Evolutionary conservation across 2,888 invertebrate species (phyloP), one percentile per base, ranked within the genome.

Genomic region (Pyrrhia umbra): DNA sequence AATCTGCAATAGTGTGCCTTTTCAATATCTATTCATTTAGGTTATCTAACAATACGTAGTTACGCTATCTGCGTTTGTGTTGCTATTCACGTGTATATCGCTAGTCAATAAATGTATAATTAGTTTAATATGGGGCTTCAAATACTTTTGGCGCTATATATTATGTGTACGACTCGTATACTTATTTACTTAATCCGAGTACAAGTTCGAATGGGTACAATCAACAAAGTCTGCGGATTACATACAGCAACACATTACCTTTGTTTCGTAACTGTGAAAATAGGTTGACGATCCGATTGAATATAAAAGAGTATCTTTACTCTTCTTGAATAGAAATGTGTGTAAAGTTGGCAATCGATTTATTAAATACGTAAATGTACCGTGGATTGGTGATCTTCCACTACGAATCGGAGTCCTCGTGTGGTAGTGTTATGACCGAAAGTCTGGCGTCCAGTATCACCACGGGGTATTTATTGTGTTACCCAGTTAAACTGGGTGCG

Each of bases 261-360:
- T 39, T 59, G 64, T 79, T 79, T 67, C 74, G 74, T 80, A 74
- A 77, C 55, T 27, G 60, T 75, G 80, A 75, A 79, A 66, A 69
- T 68, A 65, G 79, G 79, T 73, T 73, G 73, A 40, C 43, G 39
- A 25, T 52, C 27, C 39, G 51, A 43, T 66, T 27, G 80, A 77
- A 80, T 80, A 77, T 67, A 68, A 77, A 80, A 67, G 40, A 77
- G 75, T 43, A 57, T 47, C 68, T 62, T 49, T 39, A 65, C 64
- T 64, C 68, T 64, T 57, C 57, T 65, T 59, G 78, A 74, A 77
- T 77, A 52, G 49, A 46, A 77, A 72, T 75, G 51, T 18, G 13
- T 47, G 37, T 70, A 43, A 39, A 34, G 62, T 62, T 59, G 30
- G 57, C 56, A 57, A 60, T 59, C 37, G 10, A 51, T 70, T 15